These are phyloP conservation scores for Lysandra coridon DNA, from an alignment of 2,888 invertebrate genomes.

Conservation along the genomic window DNA sequence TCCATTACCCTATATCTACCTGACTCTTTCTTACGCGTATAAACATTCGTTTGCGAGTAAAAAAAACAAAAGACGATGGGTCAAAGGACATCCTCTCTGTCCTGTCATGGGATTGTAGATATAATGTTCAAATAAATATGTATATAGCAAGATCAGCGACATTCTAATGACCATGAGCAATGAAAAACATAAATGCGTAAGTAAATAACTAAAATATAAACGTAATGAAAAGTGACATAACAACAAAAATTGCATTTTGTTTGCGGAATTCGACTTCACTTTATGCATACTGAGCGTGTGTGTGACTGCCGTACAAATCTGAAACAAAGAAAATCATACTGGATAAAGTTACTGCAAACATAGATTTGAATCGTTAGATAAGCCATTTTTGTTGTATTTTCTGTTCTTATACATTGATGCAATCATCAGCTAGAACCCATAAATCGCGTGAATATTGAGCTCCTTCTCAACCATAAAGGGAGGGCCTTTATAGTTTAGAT, in stretches of 20 bases:
- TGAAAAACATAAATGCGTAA: background rate
- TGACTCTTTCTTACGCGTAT: too few relatives aligned
- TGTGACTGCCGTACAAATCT: slow-evolving; percentile 19
- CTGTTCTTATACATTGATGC: background rate
- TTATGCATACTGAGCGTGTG: slow-evolving; percentile 2
- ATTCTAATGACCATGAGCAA: background rate
- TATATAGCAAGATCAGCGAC: slow-evolving; percentile 3
- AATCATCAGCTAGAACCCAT: too few relatives aligned
- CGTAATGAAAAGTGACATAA: slow-evolving; percentile 15
- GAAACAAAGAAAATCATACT: slow-evolving; percentile 1
- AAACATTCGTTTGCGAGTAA: background rate
- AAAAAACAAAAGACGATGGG: background rate
- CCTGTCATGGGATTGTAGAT: background rate
- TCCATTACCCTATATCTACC: too few relatives aligned
- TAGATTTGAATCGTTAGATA: slow-evolving; percentile 1
- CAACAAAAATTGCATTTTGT: slow-evolving; percentile 9
- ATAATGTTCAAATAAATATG: background rate
- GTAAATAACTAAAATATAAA: slow-evolving; percentile 1
- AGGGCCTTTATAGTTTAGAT: too few relatives aligned
- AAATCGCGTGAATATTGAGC: too few relatives aligned
- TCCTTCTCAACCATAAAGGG: too few relatives aligned
- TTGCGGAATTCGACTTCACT: background rate
- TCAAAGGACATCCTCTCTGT: background rate
- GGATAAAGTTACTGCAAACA: background rate
- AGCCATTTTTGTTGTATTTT: background rate